A percentile compares a stretch with the other conserved stretches of the same genome.
phyloP scores from a whole-genome alignment of 2,888 invertebrate species.

The Tenthredo livida region DNA sequence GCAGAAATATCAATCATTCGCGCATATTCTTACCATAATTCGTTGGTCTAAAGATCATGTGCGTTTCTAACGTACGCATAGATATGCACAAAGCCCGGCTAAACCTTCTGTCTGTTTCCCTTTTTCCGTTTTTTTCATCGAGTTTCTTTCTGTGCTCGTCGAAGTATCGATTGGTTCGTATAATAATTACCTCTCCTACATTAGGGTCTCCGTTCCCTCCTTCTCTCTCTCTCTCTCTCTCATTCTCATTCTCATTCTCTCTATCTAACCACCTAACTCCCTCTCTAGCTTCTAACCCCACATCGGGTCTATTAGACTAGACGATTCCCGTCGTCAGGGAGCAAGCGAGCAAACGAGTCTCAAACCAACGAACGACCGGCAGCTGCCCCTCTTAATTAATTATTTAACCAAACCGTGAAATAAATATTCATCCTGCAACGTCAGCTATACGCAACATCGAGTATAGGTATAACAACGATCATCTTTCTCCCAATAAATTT shows the following conservation, averaged over 20 bases:
- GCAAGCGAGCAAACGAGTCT: slow-evolving; percentile 63
- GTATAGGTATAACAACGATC: no score
- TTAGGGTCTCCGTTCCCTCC: slow-evolving; percentile 65
- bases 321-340: slow-evolving; percentile 53
- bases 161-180: slow-evolving; percentile 76
- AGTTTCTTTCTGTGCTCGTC: slow-evolving; percentile 66
- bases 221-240: slow-evolving; percentile 50
- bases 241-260: slow-evolving; percentile 48
- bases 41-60: no score
- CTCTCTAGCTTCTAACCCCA: slow-evolving; percentile 51
- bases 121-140: slow-evolving; percentile 59
- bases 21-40: not conserved
- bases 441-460: no score
- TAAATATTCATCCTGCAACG: slow-evolving; percentile 49
- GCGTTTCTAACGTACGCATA: no score
- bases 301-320: slow-evolving; percentile 55
- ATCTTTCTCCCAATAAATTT: no score
- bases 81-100: not conserved
- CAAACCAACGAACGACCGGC: slow-evolving; percentile 56
- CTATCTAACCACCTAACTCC: slow-evolving; percentile 17
- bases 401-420: slow-evolving; percentile 49
- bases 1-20: no score
- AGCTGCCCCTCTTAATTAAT: slow-evolving; percentile 52
- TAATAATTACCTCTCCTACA: slow-evolving; percentile 76
- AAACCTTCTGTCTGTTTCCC: not conserved